phyloP scores from a whole-genome alignment of 35 echinoderm and acorn worm species.

The Hemicentrotus pulcherrimus region DNA sequence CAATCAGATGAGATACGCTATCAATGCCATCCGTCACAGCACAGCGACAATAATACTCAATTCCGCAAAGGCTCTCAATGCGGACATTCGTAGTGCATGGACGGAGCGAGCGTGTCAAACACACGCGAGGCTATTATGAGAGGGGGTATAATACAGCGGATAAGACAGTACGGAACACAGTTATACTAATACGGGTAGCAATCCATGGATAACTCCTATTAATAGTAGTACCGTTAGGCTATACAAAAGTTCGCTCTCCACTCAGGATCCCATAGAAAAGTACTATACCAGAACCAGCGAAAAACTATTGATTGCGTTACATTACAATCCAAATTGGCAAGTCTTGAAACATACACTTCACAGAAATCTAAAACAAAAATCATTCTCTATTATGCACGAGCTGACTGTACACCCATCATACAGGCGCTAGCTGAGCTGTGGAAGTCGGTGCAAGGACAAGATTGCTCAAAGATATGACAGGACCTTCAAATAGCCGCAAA shows the following conservation, averaged over 20 bases:
- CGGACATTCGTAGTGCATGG: not conserved
- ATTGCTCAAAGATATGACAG: not conserved
- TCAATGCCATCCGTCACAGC: not conserved
- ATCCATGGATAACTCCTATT: not conserved
- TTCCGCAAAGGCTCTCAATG: not conserved
- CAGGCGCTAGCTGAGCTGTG: not conserved
- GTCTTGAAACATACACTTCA: not conserved
- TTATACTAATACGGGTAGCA: not conserved
- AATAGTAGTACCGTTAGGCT: not conserved
- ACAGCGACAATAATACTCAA: not conserved
- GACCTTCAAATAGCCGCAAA: constrained; percentile 16
- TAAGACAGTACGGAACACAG: not conserved
- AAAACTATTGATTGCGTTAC: not conserved
- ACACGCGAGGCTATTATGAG: constrained; percentile 8
- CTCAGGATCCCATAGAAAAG: not conserved
- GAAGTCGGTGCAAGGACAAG: not conserved
- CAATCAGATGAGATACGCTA: not conserved
- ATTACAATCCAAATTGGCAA: not conserved
- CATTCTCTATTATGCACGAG: not conserved
- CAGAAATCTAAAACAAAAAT: not conserved
- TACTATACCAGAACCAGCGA: not conserved
- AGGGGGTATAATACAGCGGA: not conserved
- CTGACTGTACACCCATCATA: not conserved
- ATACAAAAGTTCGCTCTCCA: not conserved
- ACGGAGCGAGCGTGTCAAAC: not conserved